Percentiles rank a stretch among this genome's conserved stretches.
Conservation (phyloP, 1,140 invertebrate species). For the Dryas iulia region DNA sequence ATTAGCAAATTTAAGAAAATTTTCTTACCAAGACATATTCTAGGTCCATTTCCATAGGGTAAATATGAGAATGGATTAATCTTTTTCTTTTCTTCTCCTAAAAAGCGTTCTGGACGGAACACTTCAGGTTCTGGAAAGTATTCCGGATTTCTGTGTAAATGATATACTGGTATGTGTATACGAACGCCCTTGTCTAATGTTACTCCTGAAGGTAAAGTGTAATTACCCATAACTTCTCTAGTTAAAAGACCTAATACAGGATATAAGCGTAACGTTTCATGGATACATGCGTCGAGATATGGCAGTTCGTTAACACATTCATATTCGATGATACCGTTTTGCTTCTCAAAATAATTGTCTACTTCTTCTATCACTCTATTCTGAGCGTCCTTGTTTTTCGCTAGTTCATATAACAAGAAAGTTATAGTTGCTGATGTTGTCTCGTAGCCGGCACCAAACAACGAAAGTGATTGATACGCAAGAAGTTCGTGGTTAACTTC, state of each 20-base stretch:
- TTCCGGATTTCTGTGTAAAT: constrained; percentile 42
- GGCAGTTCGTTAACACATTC: constrained; percentile 31
- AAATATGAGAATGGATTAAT: constrained; percentile 48
- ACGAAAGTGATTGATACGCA: constrained; percentile 23
- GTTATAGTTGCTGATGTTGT: constrained; percentile 32
- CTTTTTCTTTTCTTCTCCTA: constrained; percentile 43
- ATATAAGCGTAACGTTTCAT: constrained; percentile 36
- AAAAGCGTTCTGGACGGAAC: constrained; percentile 71
- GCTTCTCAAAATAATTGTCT: constrained; percentile 27
- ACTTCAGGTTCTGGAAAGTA: constrained; percentile 60
- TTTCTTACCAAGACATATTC: neutral
- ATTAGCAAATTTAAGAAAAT: neutral
- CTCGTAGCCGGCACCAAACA: constrained; percentile 38
- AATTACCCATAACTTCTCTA: constrained; percentile 32
- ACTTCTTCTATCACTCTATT: constrained; percentile 29
- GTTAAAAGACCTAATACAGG: constrained; percentile 33
- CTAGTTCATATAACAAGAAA: constrained; percentile 34
- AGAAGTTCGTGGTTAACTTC: constrained; percentile 28
- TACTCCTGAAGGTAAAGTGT: constrained; percentile 34
- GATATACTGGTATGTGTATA: constrained; percentile 45
- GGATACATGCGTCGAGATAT: constrained; percentile 29
- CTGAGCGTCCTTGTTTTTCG: constrained; percentile 26
- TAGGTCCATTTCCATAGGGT: neutral
- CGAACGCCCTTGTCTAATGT: constrained; percentile 38
- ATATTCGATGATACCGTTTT: constrained; percentile 27